Conservation (phyloP, 2,888 invertebrate species). For the Lordiphosa fenestrarum region DNA sequence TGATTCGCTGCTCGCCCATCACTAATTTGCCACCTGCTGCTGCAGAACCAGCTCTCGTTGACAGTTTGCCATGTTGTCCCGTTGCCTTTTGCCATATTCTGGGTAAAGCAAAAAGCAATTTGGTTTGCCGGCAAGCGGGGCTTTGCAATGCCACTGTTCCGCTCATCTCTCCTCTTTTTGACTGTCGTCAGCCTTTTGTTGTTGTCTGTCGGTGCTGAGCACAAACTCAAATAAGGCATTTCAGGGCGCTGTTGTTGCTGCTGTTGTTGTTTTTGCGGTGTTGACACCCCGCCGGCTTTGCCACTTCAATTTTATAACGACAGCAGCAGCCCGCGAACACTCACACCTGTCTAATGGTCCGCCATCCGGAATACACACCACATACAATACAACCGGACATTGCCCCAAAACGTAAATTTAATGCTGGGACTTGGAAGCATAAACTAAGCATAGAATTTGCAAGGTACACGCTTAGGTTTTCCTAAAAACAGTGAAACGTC, state of each 20-base stretch:
- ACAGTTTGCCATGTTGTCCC: slow-evolving; percentile 9
- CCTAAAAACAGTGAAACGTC: neutral
- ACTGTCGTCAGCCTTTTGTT: slow-evolving; percentile 32
- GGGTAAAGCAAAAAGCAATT: slow-evolving; percentile 66
- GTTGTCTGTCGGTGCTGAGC: slow-evolving; percentile 31
- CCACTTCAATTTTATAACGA: slow-evolving; percentile 68
- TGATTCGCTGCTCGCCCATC: slow-evolving; percentile 19
- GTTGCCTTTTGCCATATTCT: slow-evolving; percentile 24
- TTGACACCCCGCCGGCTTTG: slow-evolving; percentile 68
- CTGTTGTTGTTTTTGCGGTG: slow-evolving; percentile 33
- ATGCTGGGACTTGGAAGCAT: slow-evolving; percentile 16
- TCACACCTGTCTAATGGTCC: slow-evolving; percentile 65
- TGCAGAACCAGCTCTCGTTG: slow-evolving; percentile 17
- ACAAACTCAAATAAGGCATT: slow-evolving; percentile 48
- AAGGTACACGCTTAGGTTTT: neutral
- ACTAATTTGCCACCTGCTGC: slow-evolving; percentile 38
- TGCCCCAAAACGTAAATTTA: slow-evolving; percentile 33
- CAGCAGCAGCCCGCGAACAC: slow-evolving; percentile 37
- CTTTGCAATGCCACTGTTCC: slow-evolving; percentile 11
- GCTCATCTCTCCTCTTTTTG: slow-evolving; percentile 12
- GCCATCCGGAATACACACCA: slow-evolving; percentile 16
- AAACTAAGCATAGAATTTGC: neutral
- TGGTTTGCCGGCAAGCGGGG: slow-evolving; percentile 40
- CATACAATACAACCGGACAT: slow-evolving; percentile 25
- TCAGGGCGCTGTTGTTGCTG: slow-evolving; percentile 10